These are phyloP conservation scores for Mareca penelope DNA, from an alignment of 2,797 vertebrate genomes.

Conservation along the genomic window DNA sequence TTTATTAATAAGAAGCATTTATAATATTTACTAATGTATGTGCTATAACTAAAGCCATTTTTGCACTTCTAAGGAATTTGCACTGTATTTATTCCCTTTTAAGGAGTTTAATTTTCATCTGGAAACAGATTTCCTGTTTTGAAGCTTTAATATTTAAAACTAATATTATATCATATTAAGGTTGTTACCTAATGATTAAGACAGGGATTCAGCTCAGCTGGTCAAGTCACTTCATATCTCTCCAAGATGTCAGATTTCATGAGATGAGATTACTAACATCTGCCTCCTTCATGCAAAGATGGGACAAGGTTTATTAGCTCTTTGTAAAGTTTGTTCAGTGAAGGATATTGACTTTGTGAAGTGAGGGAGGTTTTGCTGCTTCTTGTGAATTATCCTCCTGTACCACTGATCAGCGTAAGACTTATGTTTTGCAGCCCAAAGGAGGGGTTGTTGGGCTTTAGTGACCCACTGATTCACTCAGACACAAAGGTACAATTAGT, in stretches of 20 bases:
- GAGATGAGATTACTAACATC: neutral
- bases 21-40: neutral
- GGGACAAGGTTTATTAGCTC: neutral
- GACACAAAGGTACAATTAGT: neutral
- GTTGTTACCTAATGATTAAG: neutral
- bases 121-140: neutral
- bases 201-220: neutral
- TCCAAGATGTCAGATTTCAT: neutral
- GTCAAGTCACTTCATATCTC: neutral
- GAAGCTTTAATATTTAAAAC: neutral
- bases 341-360: neutral
- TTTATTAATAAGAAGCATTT: neutral
- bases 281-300: neutral
- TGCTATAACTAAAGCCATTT: neutral
- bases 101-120: conserved; percentile 13
- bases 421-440: neutral
- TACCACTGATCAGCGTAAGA: accelerated
- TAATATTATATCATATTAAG: neutral
- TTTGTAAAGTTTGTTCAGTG: neutral
- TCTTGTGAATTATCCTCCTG: neutral
- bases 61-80: conserved; percentile 37
- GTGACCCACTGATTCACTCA: neutral
- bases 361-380: neutral
- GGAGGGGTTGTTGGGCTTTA: neutral
- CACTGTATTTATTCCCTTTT: neutral